Conservation (phyloP, 2,888 invertebrate species). For the Harpagoxenus sublaevis region DNA sequence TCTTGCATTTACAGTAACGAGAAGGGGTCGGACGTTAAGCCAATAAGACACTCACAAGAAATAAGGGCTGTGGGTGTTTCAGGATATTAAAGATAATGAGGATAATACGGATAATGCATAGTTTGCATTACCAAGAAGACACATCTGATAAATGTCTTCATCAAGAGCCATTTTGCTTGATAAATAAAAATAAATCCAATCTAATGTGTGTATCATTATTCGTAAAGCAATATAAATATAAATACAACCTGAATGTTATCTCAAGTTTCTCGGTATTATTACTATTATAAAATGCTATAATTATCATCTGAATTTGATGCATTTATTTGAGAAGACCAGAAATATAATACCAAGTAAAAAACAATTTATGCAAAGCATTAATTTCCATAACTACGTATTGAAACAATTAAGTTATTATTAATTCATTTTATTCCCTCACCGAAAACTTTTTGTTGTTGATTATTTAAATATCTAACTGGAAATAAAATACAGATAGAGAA, state of each 20-base stretch:
- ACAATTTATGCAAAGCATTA: background rate
- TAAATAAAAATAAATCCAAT: background rate
- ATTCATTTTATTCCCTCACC: background rate
- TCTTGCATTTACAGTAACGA: conserved; percentile 29
- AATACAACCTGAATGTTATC: background rate
- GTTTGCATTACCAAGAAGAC: conserved; percentile 12
- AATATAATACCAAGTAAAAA: background rate
- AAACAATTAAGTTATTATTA: background rate
- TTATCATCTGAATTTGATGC: background rate
- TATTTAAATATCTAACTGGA: background rate
- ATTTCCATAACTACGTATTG: background rate
- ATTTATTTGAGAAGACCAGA: background rate
- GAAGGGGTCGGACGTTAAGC: conserved; percentile 17
- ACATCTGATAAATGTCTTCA: conserved; percentile 39
- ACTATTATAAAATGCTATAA: background rate
- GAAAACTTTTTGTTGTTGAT: background rate
- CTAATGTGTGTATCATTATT: background rate
- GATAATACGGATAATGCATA: conserved; percentile 53
- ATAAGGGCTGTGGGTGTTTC: conserved; percentile 41
- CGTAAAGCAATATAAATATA: background rate
- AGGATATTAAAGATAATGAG: conserved; percentile 56
- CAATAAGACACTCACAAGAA: conserved; percentile 37
- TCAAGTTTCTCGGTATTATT: background rate
- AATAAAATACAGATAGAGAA: background rate
- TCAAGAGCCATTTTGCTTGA: background rate